Evolutionary conservation across 2,888 invertebrate genomes (phyloP).

Genomic region (Eurytoma californica): DNA sequence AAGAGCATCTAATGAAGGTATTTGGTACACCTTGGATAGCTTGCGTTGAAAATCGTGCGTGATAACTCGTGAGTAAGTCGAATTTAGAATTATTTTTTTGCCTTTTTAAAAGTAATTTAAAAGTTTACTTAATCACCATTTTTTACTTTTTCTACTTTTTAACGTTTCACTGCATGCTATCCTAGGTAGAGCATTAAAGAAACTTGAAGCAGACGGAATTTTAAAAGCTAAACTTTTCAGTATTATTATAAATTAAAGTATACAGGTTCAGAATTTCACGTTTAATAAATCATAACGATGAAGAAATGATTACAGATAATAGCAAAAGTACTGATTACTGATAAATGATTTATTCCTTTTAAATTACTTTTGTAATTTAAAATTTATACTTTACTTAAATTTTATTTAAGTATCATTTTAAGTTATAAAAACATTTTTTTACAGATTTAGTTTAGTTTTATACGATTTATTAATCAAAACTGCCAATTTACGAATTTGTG

Average conservation of each 20-base stretch:
- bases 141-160: constrained; percentile 10
- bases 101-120: constrained; percentile 18
- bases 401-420: not conserved
- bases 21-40: constrained; percentile 48
- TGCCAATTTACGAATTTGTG: not conserved
- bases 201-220: constrained; percentile 28
- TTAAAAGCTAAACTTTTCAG: constrained; percentile 37
- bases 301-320: constrained; percentile 30
- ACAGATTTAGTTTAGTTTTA: too few species aligned
- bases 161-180: constrained; percentile 51
- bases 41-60: constrained; percentile 49
- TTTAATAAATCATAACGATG: not conserved
- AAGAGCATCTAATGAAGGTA: constrained; percentile 36
- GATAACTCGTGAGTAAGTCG: constrained; percentile 45
- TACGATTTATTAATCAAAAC: too few species aligned
- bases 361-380: constrained; percentile 10
- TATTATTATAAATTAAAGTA: constrained; percentile 51
- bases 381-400: not conserved
- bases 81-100: constrained; percentile 33
- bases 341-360: constrained; percentile 31
- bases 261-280: constrained; percentile 14
- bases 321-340: constrained; percentile 46
- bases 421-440: not conserved
- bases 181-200: constrained; percentile 47
- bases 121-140: constrained; percentile 27